Base-by-base conservation (phyloP, 2,113 vertebrate genomes). In the Aspidoscelis tigris region DNA sequence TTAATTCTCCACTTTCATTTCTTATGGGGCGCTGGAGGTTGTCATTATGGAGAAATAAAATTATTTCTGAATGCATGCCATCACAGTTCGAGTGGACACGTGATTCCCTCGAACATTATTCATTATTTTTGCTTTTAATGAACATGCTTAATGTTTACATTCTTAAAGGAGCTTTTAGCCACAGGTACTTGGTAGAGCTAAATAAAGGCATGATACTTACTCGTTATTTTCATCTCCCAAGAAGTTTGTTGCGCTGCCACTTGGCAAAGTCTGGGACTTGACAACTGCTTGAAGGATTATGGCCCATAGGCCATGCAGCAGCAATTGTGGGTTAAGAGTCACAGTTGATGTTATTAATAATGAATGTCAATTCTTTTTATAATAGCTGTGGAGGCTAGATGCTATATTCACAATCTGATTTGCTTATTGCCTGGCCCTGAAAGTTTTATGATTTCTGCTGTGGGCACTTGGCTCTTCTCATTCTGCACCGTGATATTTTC, bases 1-100 rank as follows among this genome's bases (percentile, higher is more conserved):
- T 94, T 95, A 95, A 92, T 95, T 95, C 93, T 93, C 95, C 94
- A 95, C 89, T 96, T 96, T 95, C 91, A 95, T 95, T 95, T 94
- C 95, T 95, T 95, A 94, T 16, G 55, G 91, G 91, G 89, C 90
- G 93, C 90, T 91, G 94, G 91, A 87, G 78, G 87, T 93, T 95
- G 95, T 94, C 95, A 91, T 94, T 93, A 88, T 82, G 82, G 79
- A 84, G 81, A 85, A 90, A 93, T 93, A 94, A 94, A 95, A 94
- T 96, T 89, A 94, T 94, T 95, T 94, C 92, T 69, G 58, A 95
- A 94, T 92, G 94, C 92, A 87, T 77, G 90, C 87, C 93, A 87
- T 91, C 90, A 69, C 89, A 92, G 87, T 95, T 94, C 90, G 86
- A 84, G 87, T 91, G 89, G 93, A 89, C 80, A 84, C 88, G 91